Base-by-base conservation (phyloP, 2,113 vertebrate genomes). In the rabbit (Oryctolagus cuniculus) region DNA sequence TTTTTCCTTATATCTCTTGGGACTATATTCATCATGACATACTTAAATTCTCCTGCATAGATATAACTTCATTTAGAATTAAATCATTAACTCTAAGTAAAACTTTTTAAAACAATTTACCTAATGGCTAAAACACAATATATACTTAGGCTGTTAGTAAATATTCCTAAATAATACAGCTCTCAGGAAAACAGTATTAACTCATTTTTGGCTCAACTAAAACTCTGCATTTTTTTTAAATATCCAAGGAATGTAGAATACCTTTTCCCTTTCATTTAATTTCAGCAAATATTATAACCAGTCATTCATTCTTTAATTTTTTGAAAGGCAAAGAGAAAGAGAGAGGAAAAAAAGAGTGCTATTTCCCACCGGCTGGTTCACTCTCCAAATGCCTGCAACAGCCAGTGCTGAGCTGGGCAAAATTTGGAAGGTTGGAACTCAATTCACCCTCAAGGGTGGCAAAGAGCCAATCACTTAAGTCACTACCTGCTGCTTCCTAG, bases 1-100 rank as follows among this genome's bases (percentile, higher is more conserved):
- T 24, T 95, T 92, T 61, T 82, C 24, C 53, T 81, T 29, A 53
- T 10, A 29, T 66, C 27, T 82, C 90, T 95, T 38, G 88, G 90
- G 73, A 85, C 9, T 58, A 1, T 21, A 36, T 51, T 80, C 49
- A 44, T 36, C 58, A 25, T 51, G 24, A 49, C 17, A 78, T 21
- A 87, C 9, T 92, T 94, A 25, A 74, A 77, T 53, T 10, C 17
- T 58, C 15, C 73, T 64, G 17, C 80, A 61, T 78, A 90, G 91
- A 64, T 64, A 29, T 21, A 93, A 74, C 24, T 85, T 69, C 29
- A 34, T 3, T 36, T 15, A 87, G 91, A 24, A 74, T 63, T 58
- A 83, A 91, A 69, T 58, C 73, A 38, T 66, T 81, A 55, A 4
- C 9, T 86, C 3, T 44, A 67, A 70, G 15, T 61, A 75, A 82